Evolutionary conservation across 2,113 vertebrate species (phyloP).

Genomic region (Zapornia atra): DNA sequence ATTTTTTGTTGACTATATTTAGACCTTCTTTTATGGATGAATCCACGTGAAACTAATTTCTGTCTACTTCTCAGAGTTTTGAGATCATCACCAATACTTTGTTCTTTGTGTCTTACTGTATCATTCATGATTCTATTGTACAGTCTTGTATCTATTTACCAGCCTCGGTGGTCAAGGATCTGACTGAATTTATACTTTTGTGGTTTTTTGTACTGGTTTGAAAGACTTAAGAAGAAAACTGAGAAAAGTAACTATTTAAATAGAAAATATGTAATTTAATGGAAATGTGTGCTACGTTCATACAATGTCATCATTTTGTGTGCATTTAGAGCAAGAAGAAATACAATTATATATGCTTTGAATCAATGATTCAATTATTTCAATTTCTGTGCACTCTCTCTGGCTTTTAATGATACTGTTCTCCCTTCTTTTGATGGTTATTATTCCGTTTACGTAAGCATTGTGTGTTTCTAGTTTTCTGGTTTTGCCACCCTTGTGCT

Average conservation of each 20-base stretch:
- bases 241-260: not conserved
- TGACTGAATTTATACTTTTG: not conserved
- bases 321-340: not conserved
- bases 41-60: not conserved
- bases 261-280: not conserved
- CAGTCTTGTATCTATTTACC: not conserved
- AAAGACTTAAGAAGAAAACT: not conserved
- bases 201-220: not conserved
- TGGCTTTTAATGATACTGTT: not conserved
- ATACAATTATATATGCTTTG: not conserved
- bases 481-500: not conserved
- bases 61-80: not conserved
- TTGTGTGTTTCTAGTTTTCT: not conserved
- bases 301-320: not conserved
- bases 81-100: not conserved
- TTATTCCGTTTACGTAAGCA: not conserved
- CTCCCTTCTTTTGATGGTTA: not conserved
- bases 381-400: not conserved
- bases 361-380: not conserved
- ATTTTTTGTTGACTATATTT: not conserved
- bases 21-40: not conserved
- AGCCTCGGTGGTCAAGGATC: not conserved
- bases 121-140: not conserved
- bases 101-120: fast-evolving
- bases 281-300: not conserved